Evolutionary conservation across 2,888 invertebrate genomes (phyloP).

Genomic region (Andricus curvator): DNA sequence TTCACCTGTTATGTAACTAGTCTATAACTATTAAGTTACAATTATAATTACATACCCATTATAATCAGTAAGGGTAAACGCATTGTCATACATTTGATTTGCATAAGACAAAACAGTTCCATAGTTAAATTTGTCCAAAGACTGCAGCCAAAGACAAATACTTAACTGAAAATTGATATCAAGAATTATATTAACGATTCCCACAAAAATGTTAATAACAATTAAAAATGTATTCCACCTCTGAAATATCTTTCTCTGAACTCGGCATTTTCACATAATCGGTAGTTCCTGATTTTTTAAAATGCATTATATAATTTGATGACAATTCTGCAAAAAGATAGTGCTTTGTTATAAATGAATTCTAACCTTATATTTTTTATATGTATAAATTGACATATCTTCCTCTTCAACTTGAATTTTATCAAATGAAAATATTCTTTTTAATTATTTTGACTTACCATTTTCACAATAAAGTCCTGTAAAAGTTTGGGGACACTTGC

Average conservation of each 20-base stretch:
- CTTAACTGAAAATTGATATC: constrained; percentile 77
- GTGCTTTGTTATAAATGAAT: not conserved
- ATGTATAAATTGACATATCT: not conserved
- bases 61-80: constrained; percentile 85
- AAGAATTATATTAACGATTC: too few relatives aligned
- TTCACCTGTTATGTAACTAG: too few relatives aligned
- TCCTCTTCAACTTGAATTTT: too few relatives aligned
- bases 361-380: not conserved
- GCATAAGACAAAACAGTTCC: constrained; percentile 86
- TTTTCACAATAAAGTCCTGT: constrained; percentile 80
- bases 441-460: constrained; percentile 64
- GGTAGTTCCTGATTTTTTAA: constrained; percentile 80
- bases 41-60: constrained; percentile 80
- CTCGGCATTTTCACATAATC: constrained; percentile 81
- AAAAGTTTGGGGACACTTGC: constrained; percentile 79
- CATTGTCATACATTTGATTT: constrained; percentile 81
- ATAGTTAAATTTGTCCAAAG: constrained; percentile 83
- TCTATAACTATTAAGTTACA: not conserved
- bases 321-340: constrained; percentile 71
- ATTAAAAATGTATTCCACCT: constrained; percentile 70
- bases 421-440: not conserved
- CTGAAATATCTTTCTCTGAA: constrained; percentile 77
- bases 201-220: too few relatives aligned
- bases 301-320: constrained; percentile 81
- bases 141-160: constrained; percentile 84